These are phyloP conservation scores for Eupelmus urozonus DNA, from an alignment of 2,888 invertebrate species.

Conservation along the genomic window DNA sequence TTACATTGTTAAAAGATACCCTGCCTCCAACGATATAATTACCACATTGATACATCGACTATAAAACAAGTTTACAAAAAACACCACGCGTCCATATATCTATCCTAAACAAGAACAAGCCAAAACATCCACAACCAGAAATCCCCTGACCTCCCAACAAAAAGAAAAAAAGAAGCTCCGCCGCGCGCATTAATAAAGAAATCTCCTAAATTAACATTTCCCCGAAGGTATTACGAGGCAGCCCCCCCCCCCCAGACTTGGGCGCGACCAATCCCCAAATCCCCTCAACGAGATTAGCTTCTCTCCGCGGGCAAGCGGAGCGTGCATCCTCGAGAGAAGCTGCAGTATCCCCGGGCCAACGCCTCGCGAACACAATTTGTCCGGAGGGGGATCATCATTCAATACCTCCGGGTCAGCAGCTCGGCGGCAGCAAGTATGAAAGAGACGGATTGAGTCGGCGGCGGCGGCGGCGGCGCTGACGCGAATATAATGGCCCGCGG, in stretches of 20 bases:
- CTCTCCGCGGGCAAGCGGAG: neutral
- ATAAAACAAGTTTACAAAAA: no score
- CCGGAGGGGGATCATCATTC: conserved; percentile 43
- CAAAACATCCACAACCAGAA: no score
- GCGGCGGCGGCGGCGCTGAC: conserved; percentile 62
- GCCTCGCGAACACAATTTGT: conserved; percentile 42
- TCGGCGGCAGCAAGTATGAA: neutral
- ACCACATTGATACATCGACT: no score
- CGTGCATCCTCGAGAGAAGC: neutral
- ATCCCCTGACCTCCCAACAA: no score
- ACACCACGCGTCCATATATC: no score
- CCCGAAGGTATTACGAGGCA: neutral
- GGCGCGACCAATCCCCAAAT: neutral
- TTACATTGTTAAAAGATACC: no score
- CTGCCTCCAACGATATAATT: no score
- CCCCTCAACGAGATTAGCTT: conserved; percentile 31
- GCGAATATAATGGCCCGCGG: conserved; percentile 71
- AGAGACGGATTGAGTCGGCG: conserved; percentile 46
- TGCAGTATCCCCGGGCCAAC: conserved; percentile 6
- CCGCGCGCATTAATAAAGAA: neutral
- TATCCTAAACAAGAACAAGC: no score
- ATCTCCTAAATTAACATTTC: conserved; percentile 4
- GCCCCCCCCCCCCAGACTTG: no score
- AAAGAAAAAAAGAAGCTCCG: neutral
- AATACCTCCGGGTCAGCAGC: conserved; percentile 31